These are phyloP conservation scores for Chaenodraco wilsoni DNA, from an alignment of 2,797 vertebrate genomes.

Conservation along the genomic window DNA sequence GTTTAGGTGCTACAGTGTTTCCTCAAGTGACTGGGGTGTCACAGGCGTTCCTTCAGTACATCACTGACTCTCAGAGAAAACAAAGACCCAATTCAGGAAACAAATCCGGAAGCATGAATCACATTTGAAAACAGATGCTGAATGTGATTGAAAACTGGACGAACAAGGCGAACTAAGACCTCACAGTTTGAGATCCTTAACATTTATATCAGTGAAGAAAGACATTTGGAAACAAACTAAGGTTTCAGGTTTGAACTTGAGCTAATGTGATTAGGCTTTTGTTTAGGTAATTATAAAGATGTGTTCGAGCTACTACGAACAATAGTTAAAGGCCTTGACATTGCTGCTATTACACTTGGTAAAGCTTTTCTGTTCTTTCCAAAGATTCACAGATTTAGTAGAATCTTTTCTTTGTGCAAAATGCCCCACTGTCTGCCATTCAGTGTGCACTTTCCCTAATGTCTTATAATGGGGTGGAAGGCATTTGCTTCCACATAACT, in stretches of 20 bases:
- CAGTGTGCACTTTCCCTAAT: conserved; percentile 34
- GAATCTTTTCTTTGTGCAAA: conserved; percentile 17
- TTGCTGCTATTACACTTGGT: conserved; percentile 23
- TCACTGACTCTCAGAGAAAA: conserved; percentile 22
- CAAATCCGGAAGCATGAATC: conserved; percentile 22
- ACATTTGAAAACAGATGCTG: conserved; percentile 12
- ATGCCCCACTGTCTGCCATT: conserved; percentile 16
- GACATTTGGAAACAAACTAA: conserved; percentile 40
- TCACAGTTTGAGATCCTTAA: not conserved
- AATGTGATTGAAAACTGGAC: not conserved
- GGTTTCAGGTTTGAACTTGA: conserved; percentile 63
- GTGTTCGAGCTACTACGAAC: conserved; percentile 32
- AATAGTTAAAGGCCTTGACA: conserved; percentile 8
- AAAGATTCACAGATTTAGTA: not conserved
- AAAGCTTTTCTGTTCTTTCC: too few relatives aligned
- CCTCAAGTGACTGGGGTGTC: conserved; percentile 37
- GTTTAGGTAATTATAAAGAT: conserved; percentile 49
- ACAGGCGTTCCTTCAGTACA: conserved; percentile 9
- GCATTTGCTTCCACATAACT: conserved; percentile 53
- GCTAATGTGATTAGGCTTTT: conserved; percentile 55
- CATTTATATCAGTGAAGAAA: conserved; percentile 2
- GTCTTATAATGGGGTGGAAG: conserved; percentile 43
- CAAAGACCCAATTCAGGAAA: conserved; percentile 53
- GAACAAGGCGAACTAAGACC: not conserved
- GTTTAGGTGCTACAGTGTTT: conserved; percentile 72